Evolutionary conservation across 2,888 invertebrate genomes (phyloP).

Genomic region (Pterostichus niger): DNA sequence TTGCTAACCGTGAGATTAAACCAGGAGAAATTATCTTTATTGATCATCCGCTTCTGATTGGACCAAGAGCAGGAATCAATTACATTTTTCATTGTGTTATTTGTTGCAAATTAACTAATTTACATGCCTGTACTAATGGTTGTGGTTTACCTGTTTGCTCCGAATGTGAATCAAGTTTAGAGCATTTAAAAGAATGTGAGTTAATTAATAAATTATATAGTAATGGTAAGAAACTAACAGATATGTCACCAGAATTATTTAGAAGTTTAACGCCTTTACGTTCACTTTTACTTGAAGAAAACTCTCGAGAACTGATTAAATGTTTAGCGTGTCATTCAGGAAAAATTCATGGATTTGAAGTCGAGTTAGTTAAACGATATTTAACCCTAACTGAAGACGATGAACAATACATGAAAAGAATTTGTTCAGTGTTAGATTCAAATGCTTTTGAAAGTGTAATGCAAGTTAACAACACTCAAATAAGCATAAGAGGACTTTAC

Average conservation of each 20-base stretch:
- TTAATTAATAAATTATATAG: slow-evolving; percentile 80
- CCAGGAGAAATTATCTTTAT: slow-evolving; percentile 85
- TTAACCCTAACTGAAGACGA: slow-evolving; percentile 80
- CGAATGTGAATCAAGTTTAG: slow-evolving; percentile 79
- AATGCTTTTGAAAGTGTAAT: slow-evolving; percentile 83
- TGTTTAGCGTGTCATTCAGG: slow-evolving; percentile 79
- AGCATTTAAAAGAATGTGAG: slow-evolving; percentile 82
- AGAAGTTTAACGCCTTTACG: slow-evolving; percentile 77
- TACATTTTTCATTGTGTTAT: slow-evolving; percentile 83
- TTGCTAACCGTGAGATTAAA: slow-evolving; percentile 83
- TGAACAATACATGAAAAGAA: slow-evolving; percentile 80
- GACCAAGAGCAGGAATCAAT: slow-evolving; percentile 80
- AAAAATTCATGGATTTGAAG: slow-evolving; percentile 81
- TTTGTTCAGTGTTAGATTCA: slow-evolving; percentile 83
- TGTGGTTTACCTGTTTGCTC: slow-evolving; percentile 86
- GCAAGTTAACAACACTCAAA: slow-evolving; percentile 76
- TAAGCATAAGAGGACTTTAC: slow-evolving; percentile 82
- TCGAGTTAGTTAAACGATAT: slow-evolving; percentile 78
- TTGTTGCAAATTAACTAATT: slow-evolving; percentile 77
- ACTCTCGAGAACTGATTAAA: slow-evolving; percentile 79
- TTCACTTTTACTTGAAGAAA: slow-evolving; percentile 75
- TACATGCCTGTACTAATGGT: slow-evolving; percentile 78
- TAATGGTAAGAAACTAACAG: slow-evolving; percentile 72
- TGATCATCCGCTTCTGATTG: slow-evolving; percentile 85
- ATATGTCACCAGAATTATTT: slow-evolving; percentile 74